Evolutionary conservation across 2,113 vertebrate species (phyloP).

Genomic region (Callipepla squamata): DNA sequence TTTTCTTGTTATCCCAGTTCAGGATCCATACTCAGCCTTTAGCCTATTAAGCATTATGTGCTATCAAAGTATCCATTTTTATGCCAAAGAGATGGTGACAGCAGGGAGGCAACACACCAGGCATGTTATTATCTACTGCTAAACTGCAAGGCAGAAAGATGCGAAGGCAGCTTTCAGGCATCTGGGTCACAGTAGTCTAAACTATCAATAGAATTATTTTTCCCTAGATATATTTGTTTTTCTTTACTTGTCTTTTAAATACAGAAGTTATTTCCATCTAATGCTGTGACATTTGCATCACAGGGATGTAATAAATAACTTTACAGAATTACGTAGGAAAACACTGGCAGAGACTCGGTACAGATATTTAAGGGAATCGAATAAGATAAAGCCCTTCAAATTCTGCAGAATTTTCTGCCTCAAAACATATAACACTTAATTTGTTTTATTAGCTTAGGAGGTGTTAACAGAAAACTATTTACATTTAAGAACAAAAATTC

Average conservation of each 20-base stretch:
- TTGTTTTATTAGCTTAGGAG: not conserved
- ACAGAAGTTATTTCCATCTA: not conserved
- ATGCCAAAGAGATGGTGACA: slow-evolving; percentile 69
- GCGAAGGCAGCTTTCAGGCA: slow-evolving; percentile 54
- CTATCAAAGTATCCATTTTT: slow-evolving; percentile 74
- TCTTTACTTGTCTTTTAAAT: slow-evolving; percentile 62
- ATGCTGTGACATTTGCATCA: not conserved
- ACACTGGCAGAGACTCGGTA: not conserved
- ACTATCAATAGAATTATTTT: slow-evolving; percentile 67
- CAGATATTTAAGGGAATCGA: not conserved
- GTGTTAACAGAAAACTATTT: not conserved
- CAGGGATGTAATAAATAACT: not conserved
- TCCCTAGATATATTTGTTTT: slow-evolving; percentile 12
- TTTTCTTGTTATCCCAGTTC: slow-evolving; percentile 52
- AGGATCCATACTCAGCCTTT: slow-evolving; percentile 67
- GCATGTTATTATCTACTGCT: slow-evolving; percentile 76
- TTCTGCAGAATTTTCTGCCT: not conserved
- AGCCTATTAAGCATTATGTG: slow-evolving; percentile 68
- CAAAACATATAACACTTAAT: not conserved
- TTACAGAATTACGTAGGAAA: not conserved
- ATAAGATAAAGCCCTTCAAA: not conserved
- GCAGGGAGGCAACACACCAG: slow-evolving; percentile 73
- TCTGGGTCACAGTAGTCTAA: slow-evolving; percentile 71
- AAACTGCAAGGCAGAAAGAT: slow-evolving; percentile 64
- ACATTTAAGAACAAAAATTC: not conserved